Evolutionary conservation across 2,888 invertebrate genomes (phyloP).

Genomic region (Lasioglossum morio): DNA sequence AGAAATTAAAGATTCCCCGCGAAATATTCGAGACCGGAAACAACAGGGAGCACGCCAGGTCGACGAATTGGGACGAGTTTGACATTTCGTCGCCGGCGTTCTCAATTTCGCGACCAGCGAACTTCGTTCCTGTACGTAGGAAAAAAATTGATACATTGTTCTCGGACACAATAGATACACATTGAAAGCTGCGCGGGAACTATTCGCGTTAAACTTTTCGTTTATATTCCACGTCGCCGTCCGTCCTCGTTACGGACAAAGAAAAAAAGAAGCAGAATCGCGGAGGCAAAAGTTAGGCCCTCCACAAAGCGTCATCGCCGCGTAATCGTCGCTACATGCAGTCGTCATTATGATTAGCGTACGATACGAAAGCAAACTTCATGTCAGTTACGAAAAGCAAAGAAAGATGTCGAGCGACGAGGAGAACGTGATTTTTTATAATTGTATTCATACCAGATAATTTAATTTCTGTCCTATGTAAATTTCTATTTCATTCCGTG

Average conservation of each 20-base stretch:
- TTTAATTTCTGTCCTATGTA: no score
- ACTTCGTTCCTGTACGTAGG: not conserved
- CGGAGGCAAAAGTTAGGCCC: not conserved
- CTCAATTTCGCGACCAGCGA: not conserved
- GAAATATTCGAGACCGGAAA: not conserved
- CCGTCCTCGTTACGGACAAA: constrained; percentile 2
- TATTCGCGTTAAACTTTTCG: not conserved
- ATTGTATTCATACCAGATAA: no score
- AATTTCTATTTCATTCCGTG: no score
- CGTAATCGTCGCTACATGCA: no score
- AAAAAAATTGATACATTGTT: not conserved
- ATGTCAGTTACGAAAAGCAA: no score
- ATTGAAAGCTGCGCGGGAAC: not conserved
- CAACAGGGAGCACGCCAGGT: constrained; percentile 4
- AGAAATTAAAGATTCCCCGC: not conserved
- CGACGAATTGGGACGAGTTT: constrained; percentile 21
- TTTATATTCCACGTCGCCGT: not conserved
- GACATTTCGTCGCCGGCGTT: constrained; percentile 13
- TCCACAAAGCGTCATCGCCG: no score
- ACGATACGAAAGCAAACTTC: no score
- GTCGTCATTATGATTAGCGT: no score
- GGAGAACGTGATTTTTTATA: no score
- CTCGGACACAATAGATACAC: not conserved
- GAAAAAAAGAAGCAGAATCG: not conserved
- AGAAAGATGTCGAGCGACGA: no score